Evolutionary conservation across 2,797 vertebrate species (phyloP), one percentile per base, ranked within the genome.

Genomic region (Eutrigla gurnardus): DNA sequence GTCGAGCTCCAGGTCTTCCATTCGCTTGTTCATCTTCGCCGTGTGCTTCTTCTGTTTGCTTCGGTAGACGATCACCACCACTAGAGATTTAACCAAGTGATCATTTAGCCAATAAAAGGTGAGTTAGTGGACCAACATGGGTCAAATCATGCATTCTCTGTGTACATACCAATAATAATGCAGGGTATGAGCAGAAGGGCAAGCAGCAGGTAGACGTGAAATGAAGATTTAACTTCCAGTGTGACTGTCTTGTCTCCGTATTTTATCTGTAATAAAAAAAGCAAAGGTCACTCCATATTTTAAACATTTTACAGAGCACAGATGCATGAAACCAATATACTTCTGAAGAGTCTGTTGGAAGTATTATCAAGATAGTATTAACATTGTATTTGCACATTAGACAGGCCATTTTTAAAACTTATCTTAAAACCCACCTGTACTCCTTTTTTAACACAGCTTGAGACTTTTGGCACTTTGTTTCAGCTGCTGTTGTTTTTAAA

Each of bases 1-100:
- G 73, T 98, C 94, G 0, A 95, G 94, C 74, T 99, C 97, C 76
- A 99, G 78, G 13, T 94, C 88, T 65, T 97, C 97, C 53, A 99
- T 91, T 1, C 89, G 90, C 60, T 89, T 91, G 78, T 97, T 97
- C 93, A 98, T 95, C 78, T 89, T 91, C 35, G 78, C 92, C 11
- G 93, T 95, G 62, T 97, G 89, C 76, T 96, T 93, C 80, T 91
- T 96, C 32, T 96, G 95, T 81, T 97, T 94, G 54, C 91, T 93
- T 50, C 93, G 91, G 80, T 95, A 96, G 62, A 98, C 65, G 18
- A 94, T 72, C 40, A 91, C 11, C 47, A 82, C 88, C 11, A 13
- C 93, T 95, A n/a, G 60, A 68, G 18, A 72, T 17, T 80, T 17
- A 61, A 59, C 13, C 9, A 66, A 25, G 40, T 11, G 7, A 33